phyloP scores from a whole-genome alignment of 2,888 invertebrate species.

The Lasioglossum lativentre region DNA sequence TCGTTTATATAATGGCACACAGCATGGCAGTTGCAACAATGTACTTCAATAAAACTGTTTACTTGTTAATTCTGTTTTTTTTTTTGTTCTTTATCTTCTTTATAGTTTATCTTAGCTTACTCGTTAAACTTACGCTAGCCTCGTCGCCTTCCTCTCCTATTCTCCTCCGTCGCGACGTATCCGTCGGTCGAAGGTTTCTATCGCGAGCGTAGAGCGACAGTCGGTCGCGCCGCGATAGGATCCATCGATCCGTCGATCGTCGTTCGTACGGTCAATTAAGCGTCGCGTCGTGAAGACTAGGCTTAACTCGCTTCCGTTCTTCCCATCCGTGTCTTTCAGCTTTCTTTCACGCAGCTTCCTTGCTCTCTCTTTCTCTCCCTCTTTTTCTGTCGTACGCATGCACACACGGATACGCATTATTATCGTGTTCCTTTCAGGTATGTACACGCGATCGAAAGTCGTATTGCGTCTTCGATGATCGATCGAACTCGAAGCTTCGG shows the following conservation, averaged over 20 bases:
- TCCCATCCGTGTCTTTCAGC: conserved; percentile 16
- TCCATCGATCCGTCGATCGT: conserved; percentile 43
- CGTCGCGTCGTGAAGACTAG: conserved; percentile 62
- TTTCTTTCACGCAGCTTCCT: neutral
- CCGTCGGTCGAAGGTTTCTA: conserved; percentile 21
- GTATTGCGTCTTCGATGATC: conserved; percentile 68
- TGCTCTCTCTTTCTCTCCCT: conserved; percentile 15
- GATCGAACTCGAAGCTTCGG: conserved; percentile 64
- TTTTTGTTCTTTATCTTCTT: conserved; percentile 43
- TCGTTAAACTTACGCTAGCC: conserved; percentile 65
- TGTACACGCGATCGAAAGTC: conserved; percentile 78
- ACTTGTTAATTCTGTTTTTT: conserved; percentile 49
- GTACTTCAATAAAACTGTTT: conserved; percentile 80
- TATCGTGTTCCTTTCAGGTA: conserved; percentile 71
- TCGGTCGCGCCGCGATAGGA: neutral
- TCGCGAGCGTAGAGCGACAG: neutral
- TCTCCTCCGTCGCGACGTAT: conserved; percentile 17
- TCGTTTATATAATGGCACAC: conserved; percentile 83
- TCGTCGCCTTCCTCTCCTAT: conserved; percentile 43
- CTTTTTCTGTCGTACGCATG: conserved; percentile 4
- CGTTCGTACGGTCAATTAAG: conserved; percentile 41
- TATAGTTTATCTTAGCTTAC: conserved; percentile 66
- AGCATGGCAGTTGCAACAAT: conserved; percentile 84
- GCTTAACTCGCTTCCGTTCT: conserved; percentile 36
- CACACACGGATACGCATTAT: conserved; percentile 46